Conservation (phyloP, 1,140 invertebrate species). For the Archegozetes longisetosus region DNA sequence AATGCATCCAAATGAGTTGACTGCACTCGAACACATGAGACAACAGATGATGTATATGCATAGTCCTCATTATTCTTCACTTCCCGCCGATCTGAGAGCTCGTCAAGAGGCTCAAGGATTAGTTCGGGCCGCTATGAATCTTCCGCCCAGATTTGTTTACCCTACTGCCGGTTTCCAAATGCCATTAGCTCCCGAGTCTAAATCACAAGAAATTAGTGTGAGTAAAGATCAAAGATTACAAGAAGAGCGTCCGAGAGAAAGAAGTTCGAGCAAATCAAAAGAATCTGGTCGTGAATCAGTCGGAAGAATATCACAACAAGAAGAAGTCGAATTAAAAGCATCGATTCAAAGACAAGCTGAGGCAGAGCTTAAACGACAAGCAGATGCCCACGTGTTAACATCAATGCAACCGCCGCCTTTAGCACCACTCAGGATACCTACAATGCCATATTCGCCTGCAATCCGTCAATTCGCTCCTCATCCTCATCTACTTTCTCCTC, state of each 20-base stretch:
- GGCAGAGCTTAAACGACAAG: not conserved
- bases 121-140: not conserved
- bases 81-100: conserved; percentile 18
- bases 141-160: not conserved
- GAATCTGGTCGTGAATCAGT: not conserved
- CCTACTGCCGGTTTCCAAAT: not conserved
- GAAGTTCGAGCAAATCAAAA: not conserved
- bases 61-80: conserved; percentile 14
- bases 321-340: not conserved
- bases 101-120: conserved; percentile 19
- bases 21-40: conserved; percentile 12
- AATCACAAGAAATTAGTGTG: conserved; percentile 16
- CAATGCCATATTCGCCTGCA: conserved; percentile 4
- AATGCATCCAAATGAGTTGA: conserved; percentile 14
- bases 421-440: not conserved
- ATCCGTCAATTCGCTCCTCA: conserved; percentile 21
- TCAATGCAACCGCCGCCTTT: conserved; percentile 13
- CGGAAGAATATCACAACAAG: not conserved
- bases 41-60: conserved; percentile 21
- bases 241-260: conserved; percentile 10
- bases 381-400: not conserved
- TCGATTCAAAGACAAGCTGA: not conserved
- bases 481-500: conserved; percentile 25
- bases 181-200: not conserved
- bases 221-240: not conserved